Evolutionary conservation across 2,113 vertebrate genomes (phyloP), one percentile per base, ranked within the genome.

Genomic region (Microcebus lehilahytsara): DNA sequence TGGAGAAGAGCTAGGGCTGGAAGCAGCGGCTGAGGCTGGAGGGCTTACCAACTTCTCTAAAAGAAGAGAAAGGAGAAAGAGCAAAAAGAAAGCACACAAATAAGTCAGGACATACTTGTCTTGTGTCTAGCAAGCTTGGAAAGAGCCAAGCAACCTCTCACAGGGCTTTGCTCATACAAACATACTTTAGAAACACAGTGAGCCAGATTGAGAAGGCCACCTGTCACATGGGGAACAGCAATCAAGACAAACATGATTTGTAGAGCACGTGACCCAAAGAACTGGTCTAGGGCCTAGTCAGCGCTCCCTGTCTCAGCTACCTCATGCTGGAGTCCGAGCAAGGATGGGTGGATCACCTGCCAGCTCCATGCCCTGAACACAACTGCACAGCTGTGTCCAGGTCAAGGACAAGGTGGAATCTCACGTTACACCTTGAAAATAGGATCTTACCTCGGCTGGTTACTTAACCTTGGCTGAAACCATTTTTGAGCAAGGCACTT

Each of bases 1-100:
- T 97, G 99, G 99, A 98, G 99, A 99, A 97, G 99, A 99, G 84
- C 98, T 99, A 98, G 99, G 98, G 96, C 99, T 99, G 98, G 99
- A 99, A 97, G 98, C 99, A 97, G 99, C 99, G 97, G 99, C 99
- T 98, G 99, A 99, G 98, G 98, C 98, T 98, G 99, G 98, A 98
- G 99, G 99, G 98, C 99, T 99, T 97, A 99, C 98, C 98, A 99
- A 96, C 98, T 99, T 99, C 98, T 99, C 99, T 99, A 91, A 93
- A 99, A 93, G 98, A 96, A 97, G 97, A 98, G 96, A 98, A 75
- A 98, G 97, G 97, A 98, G 98, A 98, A 98, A 99, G 98, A 98
- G 98, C 98, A 98, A 96, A 97, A 94, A 98, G 95, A 95, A 88
- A 95, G 98, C 92, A 98, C 19, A 96, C 79, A 96, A 96, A 86